Evolutionary conservation across 64 coral and sea anemone genomes (phyloP).

Genomic region (Montipora capricornis): DNA sequence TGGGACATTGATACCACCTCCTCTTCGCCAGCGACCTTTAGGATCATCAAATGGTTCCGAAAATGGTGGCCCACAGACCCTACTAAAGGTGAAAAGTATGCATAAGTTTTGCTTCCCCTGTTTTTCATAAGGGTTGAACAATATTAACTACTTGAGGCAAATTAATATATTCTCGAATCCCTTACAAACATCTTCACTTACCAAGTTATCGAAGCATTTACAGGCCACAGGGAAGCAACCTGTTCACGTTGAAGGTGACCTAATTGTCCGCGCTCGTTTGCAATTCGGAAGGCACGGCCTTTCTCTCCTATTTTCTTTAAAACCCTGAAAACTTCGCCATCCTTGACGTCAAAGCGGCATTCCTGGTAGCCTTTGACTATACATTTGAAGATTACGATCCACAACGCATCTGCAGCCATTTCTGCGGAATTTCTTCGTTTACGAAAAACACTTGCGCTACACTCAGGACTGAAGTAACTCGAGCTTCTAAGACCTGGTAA

Average conservation of each 20-base stretch:
- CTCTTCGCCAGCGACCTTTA: slow-evolving; percentile 18
- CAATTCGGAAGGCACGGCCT: slow-evolving; percentile 18
- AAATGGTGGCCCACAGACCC: neutral
- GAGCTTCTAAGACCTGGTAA: too few relatives aligned
- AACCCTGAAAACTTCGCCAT: too few relatives aligned
- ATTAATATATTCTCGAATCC: too few relatives aligned
- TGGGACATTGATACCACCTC: slow-evolving; percentile 13
- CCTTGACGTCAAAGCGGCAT: too few relatives aligned
- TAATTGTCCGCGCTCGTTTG: slow-evolving; percentile 8
- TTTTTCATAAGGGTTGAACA: too few relatives aligned
- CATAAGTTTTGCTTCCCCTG: neutral
- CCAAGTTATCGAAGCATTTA: neutral
- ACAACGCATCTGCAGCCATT: too few relatives aligned
- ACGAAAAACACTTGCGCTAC: too few relatives aligned
- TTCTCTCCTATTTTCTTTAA: slow-evolving; percentile 22
- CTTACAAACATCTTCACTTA: neutral
- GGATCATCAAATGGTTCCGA: slow-evolving; percentile 4
- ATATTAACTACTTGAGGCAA: too few relatives aligned
- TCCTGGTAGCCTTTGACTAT: too few relatives aligned
- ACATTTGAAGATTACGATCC: neutral
- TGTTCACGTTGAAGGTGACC: slow-evolving; percentile 44
- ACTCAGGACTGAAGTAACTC: too few relatives aligned
- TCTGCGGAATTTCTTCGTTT: too few relatives aligned
- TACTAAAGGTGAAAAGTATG: neutral
- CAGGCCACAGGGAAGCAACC: slow-evolving; percentile 7